A percentile compares a stretch with the other conserved stretches of the same genome.
These are phyloP conservation scores for Drosophila subsilvestris DNA, from an alignment of 2,888 invertebrate genomes.

Conservation along the genomic window DNA sequence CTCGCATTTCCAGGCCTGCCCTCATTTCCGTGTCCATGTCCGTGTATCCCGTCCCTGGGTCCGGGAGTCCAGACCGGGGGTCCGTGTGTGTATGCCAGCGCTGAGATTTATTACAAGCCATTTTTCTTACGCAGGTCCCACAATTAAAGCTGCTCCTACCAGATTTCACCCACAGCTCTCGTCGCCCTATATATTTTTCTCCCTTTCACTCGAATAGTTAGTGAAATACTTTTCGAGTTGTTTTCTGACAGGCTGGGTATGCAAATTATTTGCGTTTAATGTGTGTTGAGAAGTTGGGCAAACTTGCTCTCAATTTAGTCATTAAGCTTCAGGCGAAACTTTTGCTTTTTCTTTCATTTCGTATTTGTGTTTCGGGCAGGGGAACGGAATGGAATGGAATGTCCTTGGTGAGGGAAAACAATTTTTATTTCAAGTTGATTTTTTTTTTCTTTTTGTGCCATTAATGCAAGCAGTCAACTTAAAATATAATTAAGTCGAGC, in stretches of 20 bases:
- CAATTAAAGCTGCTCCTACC: conserved; percentile 63
- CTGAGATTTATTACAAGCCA: conserved; percentile 69
- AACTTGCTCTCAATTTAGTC: conserved; percentile 63
- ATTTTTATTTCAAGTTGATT: conserved; percentile 31
- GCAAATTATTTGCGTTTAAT: conserved; percentile 74
- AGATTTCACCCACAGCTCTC: background rate
- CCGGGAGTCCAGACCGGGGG: background rate
- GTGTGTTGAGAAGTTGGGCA: conserved; percentile 55
- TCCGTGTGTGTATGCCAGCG: background rate
- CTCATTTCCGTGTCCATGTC: conserved; percentile 23
- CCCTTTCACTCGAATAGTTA: conserved; percentile 58
- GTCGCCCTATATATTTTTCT: background rate
- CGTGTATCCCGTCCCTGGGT: background rate
- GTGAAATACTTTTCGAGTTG: conserved; percentile 52
- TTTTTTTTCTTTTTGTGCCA: conserved; percentile 14
- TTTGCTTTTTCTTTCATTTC: conserved; percentile 21
- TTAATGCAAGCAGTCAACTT: conserved; percentile 46
- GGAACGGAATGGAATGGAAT: conserved; percentile 27
- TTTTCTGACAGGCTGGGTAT: conserved; percentile 46
- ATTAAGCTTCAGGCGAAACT: conserved; percentile 57
- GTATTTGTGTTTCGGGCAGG: conserved; percentile 30
- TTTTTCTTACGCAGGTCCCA: conserved; percentile 47
- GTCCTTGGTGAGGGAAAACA: conserved; percentile 24
- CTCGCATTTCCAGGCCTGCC: conserved; percentile 38
- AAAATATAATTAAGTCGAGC: conserved; percentile 59